Evolutionary conservation across 2,113 vertebrate genomes (phyloP).

Genomic region (Burhinus oedicnemus): DNA sequence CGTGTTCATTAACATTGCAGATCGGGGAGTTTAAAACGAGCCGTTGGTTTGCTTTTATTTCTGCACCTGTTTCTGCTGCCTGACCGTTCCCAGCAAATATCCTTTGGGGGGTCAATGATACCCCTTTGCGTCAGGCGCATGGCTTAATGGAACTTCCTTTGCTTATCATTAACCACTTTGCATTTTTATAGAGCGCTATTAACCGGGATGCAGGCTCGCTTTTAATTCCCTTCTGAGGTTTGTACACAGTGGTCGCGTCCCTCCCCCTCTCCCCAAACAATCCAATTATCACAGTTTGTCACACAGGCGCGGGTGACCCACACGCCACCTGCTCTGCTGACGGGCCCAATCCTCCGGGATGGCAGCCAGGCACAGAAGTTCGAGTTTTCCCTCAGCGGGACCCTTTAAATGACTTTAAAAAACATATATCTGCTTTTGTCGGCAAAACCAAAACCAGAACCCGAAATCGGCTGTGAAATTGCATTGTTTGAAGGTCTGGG

Average conservation of each 20-base stretch:
- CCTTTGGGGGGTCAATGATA: not conserved
- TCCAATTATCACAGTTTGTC: conserved; percentile 63
- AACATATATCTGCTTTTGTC: not conserved
- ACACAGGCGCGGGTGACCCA: not conserved
- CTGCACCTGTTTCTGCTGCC: conserved; percentile 54
- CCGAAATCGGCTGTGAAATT: not conserved
- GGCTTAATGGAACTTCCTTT: conserved; percentile 37
- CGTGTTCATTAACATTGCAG: not conserved
- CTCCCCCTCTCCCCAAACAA: conserved; percentile 14
- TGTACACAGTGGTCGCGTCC: not conserved
- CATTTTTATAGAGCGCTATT: conserved; percentile 33
- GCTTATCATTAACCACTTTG: conserved; percentile 44
- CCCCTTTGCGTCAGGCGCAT: not conserved
- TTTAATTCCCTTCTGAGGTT: conserved; percentile 52
- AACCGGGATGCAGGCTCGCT: not conserved
- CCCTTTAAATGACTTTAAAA: not conserved
- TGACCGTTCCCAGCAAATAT: not conserved
- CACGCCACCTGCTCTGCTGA: not conserved
- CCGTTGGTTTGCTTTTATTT: conserved; percentile 18
- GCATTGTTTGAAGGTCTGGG: conserved; percentile 25
- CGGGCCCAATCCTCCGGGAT: not conserved
- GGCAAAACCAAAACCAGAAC: not conserved
- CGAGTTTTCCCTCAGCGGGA: not conserved
- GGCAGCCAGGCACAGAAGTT: not conserved
- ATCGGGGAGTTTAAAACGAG: not conserved